Percentiles rank a stretch among this genome's conserved stretches.
Conservation (phyloP, 2,113 vertebrate genomes). For the Cephalopterus ornatus region DNA sequence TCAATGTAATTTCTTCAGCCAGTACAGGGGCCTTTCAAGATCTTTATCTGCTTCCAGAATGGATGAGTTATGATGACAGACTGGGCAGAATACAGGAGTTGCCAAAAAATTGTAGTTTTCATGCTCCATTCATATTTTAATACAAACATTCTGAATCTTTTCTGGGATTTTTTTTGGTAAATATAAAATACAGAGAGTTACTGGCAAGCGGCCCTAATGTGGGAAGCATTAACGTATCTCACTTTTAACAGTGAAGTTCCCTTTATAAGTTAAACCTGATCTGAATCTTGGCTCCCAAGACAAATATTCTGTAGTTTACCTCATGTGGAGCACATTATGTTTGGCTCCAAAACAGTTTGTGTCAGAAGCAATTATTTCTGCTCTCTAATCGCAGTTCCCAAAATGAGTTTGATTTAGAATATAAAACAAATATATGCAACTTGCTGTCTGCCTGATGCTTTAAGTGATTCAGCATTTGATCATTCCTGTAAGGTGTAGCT, state of each 20-base stretch:
- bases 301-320: conserved; percentile 14
- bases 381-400: conserved; percentile 10
- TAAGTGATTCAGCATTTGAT: background rate
- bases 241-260: background rate
- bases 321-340: conserved; percentile 30
- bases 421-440: background rate
- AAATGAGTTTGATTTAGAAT: background rate
- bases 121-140: background rate
- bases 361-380: conserved; percentile 48
- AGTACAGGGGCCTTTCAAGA: background rate
- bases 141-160: background rate
- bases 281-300: conserved; percentile 28
- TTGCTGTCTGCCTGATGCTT: background rate
- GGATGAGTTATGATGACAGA: background rate
- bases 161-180: background rate
- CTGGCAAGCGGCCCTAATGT: conserved; percentile 6
- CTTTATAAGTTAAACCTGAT: conserved; percentile 38
- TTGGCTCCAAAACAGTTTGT: conserved; percentile 39
- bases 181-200: conserved; percentile 5
- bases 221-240: conserved; percentile 31
- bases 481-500: background rate
- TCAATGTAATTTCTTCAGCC: background rate
- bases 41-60: background rate
- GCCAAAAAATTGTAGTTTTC: background rate
- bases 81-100: background rate